These are phyloP conservation scores for Fundulus diaphanus DNA, from an alignment of 2,797 vertebrate genomes.

Conservation along the genomic window DNA sequence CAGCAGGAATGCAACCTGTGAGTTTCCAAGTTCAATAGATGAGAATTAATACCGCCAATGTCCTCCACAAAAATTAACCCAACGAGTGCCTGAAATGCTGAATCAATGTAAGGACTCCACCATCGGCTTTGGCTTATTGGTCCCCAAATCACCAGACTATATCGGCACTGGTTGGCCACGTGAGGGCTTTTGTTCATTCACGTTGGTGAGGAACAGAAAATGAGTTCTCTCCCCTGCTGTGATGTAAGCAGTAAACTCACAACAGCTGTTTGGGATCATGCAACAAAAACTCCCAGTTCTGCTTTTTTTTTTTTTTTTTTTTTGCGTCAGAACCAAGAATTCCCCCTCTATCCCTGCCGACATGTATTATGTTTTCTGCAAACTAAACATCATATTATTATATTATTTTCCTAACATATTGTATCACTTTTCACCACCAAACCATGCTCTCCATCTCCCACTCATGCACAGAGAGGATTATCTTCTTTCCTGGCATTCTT, in stretches of 20 bases:
- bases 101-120: background rate
- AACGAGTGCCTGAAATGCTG: background rate
- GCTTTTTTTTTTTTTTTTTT: no score
- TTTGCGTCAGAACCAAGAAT: constrained; percentile 22
- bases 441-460: background rate
- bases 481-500: constrained; percentile 26
- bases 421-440: background rate
- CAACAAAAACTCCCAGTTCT: constrained; percentile 31
- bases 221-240: constrained; percentile 55
- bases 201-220: constrained; percentile 60
- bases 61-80: background rate
- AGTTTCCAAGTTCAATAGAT: constrained; percentile 7
- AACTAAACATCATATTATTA: constrained; percentile 35
- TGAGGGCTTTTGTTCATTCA: constrained; percentile 14
- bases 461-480: constrained; percentile 18
- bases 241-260: constrained; percentile 63
- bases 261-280: constrained; percentile 65
- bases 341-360: background rate
- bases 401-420: constrained; percentile 6
- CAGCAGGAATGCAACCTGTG: background rate
- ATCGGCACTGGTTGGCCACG: constrained; percentile 34
- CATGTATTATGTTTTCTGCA: constrained; percentile 10
- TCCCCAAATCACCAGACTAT: constrained; percentile 9
- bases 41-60: background rate
- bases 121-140: constrained; percentile 5